phyloP scores from a whole-genome alignment of 2,113 vertebrate genomes.

The Dromaius novaehollandiae region DNA sequence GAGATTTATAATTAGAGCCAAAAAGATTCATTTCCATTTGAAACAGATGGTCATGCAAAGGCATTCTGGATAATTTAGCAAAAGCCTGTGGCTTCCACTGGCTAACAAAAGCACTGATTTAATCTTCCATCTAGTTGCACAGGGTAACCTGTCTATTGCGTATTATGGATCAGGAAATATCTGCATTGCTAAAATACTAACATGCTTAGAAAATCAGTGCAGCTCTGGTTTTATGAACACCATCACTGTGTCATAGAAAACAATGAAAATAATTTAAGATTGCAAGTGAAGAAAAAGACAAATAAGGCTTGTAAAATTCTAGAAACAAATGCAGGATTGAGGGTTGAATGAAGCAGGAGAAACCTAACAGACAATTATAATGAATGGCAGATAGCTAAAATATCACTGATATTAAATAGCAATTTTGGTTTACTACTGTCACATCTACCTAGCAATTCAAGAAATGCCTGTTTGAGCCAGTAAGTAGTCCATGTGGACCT shows the following conservation, averaged over 20 bases:
- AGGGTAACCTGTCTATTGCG: neutral
- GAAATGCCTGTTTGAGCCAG: neutral
- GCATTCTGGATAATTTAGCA: conserved; percentile 44
- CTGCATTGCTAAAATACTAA: neutral
- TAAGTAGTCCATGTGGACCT: neutral
- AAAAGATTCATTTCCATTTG: conserved; percentile 40
- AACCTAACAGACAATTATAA: neutral
- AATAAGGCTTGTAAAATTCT: neutral
- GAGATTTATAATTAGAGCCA: conserved; percentile 45
- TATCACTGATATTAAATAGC: neutral
- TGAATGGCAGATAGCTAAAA: neutral
- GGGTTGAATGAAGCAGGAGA: neutral
- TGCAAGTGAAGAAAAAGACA: neutral
- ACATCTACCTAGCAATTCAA: neutral
- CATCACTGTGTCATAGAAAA: neutral
- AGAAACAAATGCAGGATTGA: neutral
- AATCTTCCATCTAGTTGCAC: neutral
- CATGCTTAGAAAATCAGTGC: neutral
- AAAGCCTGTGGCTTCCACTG: conserved; percentile 46
- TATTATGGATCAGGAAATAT: neutral
- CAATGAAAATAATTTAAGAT: neutral
- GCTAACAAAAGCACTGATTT: conserved; percentile 35
- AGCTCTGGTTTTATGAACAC: neutral
- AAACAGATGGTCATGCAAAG: conserved; percentile 48
- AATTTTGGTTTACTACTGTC: neutral